Evolutionary conservation across 2,888 invertebrate species (phyloP), one percentile per base, ranked within the genome.

Genomic region (Chrysolina oricalcia): DNA sequence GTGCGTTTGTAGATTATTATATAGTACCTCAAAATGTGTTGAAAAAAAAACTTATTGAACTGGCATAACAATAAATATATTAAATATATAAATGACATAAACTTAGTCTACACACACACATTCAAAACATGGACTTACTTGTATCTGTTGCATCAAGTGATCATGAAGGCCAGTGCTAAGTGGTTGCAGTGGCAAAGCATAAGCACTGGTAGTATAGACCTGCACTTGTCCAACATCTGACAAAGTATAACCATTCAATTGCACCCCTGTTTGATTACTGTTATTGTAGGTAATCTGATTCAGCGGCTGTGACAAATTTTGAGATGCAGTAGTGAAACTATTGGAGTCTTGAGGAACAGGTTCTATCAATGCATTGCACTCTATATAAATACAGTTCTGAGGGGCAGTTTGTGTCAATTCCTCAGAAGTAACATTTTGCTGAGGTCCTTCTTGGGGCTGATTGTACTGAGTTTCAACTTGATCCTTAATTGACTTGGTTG

Each of bases 321-420:
- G 81, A 35, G 83, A 76, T 6, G 77, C 79, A 41, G 81, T 78
- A 17, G 81, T 76, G 71, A 84, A 81, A 50, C 79, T 77, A 40
- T 85, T 81, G 74, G 83, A 83, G 53, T 87, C 85, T 53, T 83
- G 84, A 17, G 80, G 81, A 35, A 87, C 79, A 4, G 77, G 74
- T 43, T 87, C 86, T 68, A 86, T 76, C 56, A 86, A 71, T 0
- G 86, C 85, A 10, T 84, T 81, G 74, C 88, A 88, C 79, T 88
- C 88, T 27, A 88, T 86, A 77, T 83, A 88, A 41, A 87, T 86
- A 81, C 86, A 87, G 70, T 85, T 85, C 78, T 84, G 80, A 72
- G 80, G 78, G 63, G 78, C 77, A 62, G 66, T 73, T 78, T 78
- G 80, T 73, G 79, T 74, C 63, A 81, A 76, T 73, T 81, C 81